These are phyloP conservation scores for Allophyes oxyacanthae DNA, from an alignment of 2,888 invertebrate genomes.

Conservation along the genomic window DNA sequence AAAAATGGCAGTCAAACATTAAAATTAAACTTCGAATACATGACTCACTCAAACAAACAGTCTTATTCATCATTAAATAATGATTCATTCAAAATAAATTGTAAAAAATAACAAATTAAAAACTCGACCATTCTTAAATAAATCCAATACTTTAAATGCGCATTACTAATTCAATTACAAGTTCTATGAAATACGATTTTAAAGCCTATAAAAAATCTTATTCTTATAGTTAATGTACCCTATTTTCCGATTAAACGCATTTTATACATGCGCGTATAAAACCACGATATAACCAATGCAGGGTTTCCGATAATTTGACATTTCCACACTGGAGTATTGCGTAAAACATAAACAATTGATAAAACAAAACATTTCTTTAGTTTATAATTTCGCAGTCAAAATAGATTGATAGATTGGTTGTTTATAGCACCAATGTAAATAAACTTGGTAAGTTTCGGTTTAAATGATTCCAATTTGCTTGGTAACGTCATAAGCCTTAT, in stretches of 20 bases:
- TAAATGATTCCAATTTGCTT: conserved; percentile 10
- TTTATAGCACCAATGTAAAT: conserved; percentile 60
- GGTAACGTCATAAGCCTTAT: conserved; percentile 31
- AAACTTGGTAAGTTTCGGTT: conserved; percentile 26
- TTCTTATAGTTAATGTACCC: conserved; percentile 71
- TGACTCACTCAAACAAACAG: conserved; percentile 81
- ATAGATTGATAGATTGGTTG: conserved; percentile 26
- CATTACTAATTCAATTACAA: conserved; percentile 70
- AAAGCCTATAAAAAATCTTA: conserved; percentile 83
- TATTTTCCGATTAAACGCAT: conserved; percentile 84
- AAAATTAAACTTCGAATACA: conserved; percentile 74
- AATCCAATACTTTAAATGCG: conserved; percentile 79
- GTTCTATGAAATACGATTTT: conserved; percentile 75
- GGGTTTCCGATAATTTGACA: conserved; percentile 57
- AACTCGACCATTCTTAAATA: conserved; percentile 61
- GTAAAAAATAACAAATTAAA: conserved; percentile 53
- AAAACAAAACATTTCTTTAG: conserved; percentile 29
- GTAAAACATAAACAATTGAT: conserved; percentile 35
- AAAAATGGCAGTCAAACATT: conserved; percentile 80
- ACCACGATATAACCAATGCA: conserved; percentile 81
- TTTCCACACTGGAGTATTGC: conserved; percentile 13
- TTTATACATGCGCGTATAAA: conserved; percentile 76
- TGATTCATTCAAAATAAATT: conserved; percentile 62
- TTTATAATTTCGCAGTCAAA: conserved; percentile 40
- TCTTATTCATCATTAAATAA: conserved; percentile 81